Evolutionary conservation across 2,113 vertebrate species (phyloP), one percentile per base, ranked within the genome.

Genomic region (Corythornis cristatus): DNA sequence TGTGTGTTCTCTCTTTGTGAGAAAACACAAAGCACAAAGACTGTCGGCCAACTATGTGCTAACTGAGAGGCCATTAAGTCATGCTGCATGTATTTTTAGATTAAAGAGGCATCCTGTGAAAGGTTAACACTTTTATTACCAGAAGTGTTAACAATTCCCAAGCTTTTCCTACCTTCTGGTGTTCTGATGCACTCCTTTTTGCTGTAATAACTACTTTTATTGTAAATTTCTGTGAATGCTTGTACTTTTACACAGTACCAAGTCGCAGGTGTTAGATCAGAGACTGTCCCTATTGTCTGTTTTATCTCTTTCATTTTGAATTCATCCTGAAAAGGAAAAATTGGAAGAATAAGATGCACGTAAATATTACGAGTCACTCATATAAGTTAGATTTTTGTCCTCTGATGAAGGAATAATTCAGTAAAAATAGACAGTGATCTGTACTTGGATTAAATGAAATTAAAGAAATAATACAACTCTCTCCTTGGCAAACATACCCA

Each of bases 201-300:
- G 77, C 97, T 97, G 53, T 94, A 97, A 29, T 1, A 16, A 50
- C 97, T 85, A 83, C 88, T 97, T 11, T 71, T 94, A 21, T 96
- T 96, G 95, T 66, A 83, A 3, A 0, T 1, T 40, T 8, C 0
- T 1, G n/a, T 56, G 28, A 92, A 29, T 1, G 92, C 96, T 88
- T 96, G 96, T 3, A 82, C 97, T 43, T 78, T 87, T 25, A 97
- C 56, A 5, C 98, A 98, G 57, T 98, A 98, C 12, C 84, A 25
- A 3, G 42, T 93, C 4, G 80, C 82, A 1, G 94, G 81, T 13
- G 83, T 19, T 50, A 98, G 53, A 2, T 68, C 23, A 9, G 37
- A 8, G 5, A 98, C 9, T 0, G 45, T 83, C 19, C 90, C 89
- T 9, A 96, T 77, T 0, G 65, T 74, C 56, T 62, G 48, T 31